Evolutionary conservation across 2,888 invertebrate species (phyloP).

Genomic region (Uropetala carovei): DNA sequence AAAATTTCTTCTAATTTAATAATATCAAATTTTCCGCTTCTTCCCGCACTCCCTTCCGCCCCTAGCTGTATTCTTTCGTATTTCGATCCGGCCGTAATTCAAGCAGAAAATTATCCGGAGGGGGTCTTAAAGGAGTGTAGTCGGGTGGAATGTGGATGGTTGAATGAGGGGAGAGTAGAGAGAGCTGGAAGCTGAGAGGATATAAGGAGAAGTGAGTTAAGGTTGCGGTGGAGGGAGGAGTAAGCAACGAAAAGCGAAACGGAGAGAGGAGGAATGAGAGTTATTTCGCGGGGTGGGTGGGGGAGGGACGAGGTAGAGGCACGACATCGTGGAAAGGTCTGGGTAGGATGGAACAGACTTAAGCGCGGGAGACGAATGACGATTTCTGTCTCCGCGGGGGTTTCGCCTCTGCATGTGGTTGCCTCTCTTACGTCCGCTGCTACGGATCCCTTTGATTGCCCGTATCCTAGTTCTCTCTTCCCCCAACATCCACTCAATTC

Average conservation of each 20-base stretch:
- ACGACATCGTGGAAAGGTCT: not conserved
- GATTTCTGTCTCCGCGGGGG: slow-evolving; percentile 44
- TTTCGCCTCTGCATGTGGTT: not conserved
- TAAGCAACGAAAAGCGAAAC: not conserved
- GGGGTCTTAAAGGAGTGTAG: not conserved
- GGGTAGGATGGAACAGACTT: not conserved
- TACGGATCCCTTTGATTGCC: slow-evolving; percentile 51
- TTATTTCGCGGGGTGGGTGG: not conserved
- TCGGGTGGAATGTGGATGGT: not conserved
- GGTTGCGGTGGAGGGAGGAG: not conserved
- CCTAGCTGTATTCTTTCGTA: not conserved
- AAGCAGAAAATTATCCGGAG: not conserved
- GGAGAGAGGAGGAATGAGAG: not conserved
- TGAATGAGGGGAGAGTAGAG: not conserved
- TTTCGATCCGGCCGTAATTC: not conserved
- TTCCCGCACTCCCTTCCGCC: not conserved
- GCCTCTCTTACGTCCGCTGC: not conserved
- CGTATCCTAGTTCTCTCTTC: slow-evolving; percentile 39
- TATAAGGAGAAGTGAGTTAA: slow-evolving; percentile 1
- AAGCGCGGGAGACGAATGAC: slow-evolving; percentile 28
- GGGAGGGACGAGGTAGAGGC: not conserved
- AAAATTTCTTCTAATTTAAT: not conserved
- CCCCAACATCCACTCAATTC: slow-evolving; percentile 9
- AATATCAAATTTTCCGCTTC: not conserved
- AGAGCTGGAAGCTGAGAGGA: not conserved